Evolutionary conservation across 1,140 invertebrate genomes (phyloP).

Genomic region (Drosophila mauritiana): DNA sequence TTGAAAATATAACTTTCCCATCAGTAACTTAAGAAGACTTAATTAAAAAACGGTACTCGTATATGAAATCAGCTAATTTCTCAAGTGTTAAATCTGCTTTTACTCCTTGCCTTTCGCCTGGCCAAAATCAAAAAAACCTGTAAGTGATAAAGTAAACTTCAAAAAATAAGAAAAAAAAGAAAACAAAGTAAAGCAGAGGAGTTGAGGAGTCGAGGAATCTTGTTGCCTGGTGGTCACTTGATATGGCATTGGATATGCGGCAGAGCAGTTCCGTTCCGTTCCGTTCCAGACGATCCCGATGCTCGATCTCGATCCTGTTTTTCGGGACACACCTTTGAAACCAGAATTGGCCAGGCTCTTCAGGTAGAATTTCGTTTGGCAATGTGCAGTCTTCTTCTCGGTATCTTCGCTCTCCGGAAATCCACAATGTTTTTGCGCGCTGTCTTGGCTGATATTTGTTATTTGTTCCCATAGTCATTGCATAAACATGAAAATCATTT

Average conservation of each 20-base stretch:
- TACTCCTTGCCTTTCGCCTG: conserved; percentile 43
- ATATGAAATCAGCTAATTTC: conserved; percentile 59
- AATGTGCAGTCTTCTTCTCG: background rate
- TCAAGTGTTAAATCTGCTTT: conserved; percentile 77
- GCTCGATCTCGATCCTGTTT: conserved; percentile 42
- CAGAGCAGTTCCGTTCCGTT: conserved; percentile 70
- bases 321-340: conserved; percentile 48
- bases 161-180: conserved; percentile 3
- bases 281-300: conserved; percentile 30
- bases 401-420: conserved; percentile 9
- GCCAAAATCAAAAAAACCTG: conserved; percentile 34
- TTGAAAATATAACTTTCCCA: conserved; percentile 52
- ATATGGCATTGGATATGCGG: conserved; percentile 44
- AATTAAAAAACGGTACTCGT: conserved; percentile 54
- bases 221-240: conserved; percentile 43
- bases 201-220: conserved; percentile 18
- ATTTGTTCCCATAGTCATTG: conserved; percentile 35
- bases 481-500: conserved; percentile 36
- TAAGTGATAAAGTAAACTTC: conserved; percentile 25
- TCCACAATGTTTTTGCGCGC: background rate
- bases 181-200: background rate
- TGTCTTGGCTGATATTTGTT: conserved; percentile 20
- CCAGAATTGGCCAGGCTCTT: conserved; percentile 32
- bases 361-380: conserved; percentile 39
- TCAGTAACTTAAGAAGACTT: conserved; percentile 76